phyloP scores from a whole-genome alignment of 2,888 invertebrate species.

The Lydus trimaculatus region DNA sequence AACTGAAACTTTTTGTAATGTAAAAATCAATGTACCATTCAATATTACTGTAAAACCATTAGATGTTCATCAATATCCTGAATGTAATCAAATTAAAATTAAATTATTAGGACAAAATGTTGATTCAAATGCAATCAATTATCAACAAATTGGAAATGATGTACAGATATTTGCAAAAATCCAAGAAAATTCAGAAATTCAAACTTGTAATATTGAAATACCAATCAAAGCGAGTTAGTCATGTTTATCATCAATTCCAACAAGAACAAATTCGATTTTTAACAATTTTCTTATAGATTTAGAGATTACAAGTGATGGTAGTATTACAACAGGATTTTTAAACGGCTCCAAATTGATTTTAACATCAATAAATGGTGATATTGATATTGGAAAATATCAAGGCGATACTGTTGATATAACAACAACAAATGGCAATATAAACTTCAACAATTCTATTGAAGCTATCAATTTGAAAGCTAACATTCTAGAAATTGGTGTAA shows the following conservation, averaged over 20 bases:
- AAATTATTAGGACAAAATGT: constrained; percentile 26
- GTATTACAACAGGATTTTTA: constrained; percentile 43
- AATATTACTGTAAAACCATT: constrained; percentile 49
- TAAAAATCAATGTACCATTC: constrained; percentile 49
- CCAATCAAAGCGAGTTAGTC: constrained; percentile 56
- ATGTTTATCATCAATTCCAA: not conserved
- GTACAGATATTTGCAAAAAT: constrained; percentile 36
- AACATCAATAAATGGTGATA: constrained; percentile 42
- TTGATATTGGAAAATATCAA: constrained; percentile 50
- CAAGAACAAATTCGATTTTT: not conserved
- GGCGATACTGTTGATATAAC: constrained; percentile 45
- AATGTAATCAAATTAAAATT: constrained; percentile 49
- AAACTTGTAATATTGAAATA: constrained; percentile 47
- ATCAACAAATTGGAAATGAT: constrained; percentile 37
- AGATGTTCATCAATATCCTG: constrained; percentile 51
- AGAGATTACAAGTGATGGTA: constrained; percentile 40
- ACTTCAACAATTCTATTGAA: constrained; percentile 47
- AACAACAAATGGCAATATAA: constrained; percentile 48
- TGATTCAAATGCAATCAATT: constrained; percentile 10
- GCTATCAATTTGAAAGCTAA: constrained; percentile 45
- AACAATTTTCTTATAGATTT: constrained; percentile 45
- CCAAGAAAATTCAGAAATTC: constrained; percentile 29
- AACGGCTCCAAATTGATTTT: constrained; percentile 44
- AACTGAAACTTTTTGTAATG: constrained; percentile 47
- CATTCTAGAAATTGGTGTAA: constrained; percentile 46